phyloP scores from a whole-genome alignment of 1,140 invertebrate species.

The Calliphora vicina region DNA sequence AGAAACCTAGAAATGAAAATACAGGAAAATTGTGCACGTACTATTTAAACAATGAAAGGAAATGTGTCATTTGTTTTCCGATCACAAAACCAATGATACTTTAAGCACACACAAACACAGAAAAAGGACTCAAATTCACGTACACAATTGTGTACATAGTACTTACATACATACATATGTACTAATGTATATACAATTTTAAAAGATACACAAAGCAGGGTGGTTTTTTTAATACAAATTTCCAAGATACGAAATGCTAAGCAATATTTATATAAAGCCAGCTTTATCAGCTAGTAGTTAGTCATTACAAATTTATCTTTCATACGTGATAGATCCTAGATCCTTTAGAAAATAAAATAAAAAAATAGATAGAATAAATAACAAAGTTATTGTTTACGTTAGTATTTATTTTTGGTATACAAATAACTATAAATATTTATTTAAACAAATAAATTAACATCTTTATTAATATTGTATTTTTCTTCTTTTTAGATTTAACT shows the following conservation, averaged over 20 bases:
- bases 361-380: too few relatives aligned
- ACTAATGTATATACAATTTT: neutral
- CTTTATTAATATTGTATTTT: neutral
- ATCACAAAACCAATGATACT: neutral
- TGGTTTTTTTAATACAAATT: neutral
- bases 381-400: neutral
- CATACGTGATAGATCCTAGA: constrained; percentile 34
- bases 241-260: too few relatives aligned
- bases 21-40: constrained; percentile 2
- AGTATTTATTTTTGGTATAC: too few relatives aligned
- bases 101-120: neutral
- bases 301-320: neutral
- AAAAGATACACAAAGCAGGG: neutral
- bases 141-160: neutral
- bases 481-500: neutral
- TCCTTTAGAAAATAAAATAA: constrained; percentile 26
- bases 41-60: neutral
- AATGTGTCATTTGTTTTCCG: neutral
- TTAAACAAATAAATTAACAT: neutral
- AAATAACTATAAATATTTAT: too few relatives aligned
- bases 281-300: neutral
- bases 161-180: neutral
- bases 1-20: neutral
- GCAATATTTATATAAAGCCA: neutral
- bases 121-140: neutral